Conservation (phyloP, 1,140 invertebrate species). For the Trinorchestia longiramus region DNA sequence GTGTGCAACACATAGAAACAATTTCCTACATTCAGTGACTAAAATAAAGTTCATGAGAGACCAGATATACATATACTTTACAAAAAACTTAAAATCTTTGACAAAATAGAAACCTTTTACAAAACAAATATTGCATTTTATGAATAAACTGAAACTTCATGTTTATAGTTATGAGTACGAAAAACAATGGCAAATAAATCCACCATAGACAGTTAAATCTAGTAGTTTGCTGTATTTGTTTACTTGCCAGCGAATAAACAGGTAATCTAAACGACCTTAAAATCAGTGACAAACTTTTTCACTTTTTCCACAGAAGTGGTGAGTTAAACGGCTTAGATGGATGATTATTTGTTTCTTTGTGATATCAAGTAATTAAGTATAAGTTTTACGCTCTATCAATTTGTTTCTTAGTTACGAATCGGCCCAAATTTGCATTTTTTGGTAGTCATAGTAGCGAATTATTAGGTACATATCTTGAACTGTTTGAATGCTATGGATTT, state of each 20-base stretch:
- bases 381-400: too few relatives aligned
- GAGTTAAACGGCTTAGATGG: neutral
- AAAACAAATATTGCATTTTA: neutral
- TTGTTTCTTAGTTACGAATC: too few relatives aligned
- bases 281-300: neutral
- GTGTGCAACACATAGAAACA: neutral
- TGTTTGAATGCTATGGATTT: too few relatives aligned
- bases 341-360: neutral
- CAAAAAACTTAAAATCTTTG: neutral
- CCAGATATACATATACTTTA: slow-evolving; percentile 27
- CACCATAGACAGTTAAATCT: neutral
- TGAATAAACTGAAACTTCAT: neutral
- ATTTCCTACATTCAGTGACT: slow-evolving; percentile 29
- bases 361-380: too few relatives aligned
- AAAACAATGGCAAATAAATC: neutral
- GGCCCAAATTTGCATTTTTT: too few relatives aligned
- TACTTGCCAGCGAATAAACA: neutral
- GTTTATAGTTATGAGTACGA: neutral
- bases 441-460: too few relatives aligned
- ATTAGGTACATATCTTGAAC: too few relatives aligned
- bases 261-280: neutral
- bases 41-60: neutral
- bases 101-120: slow-evolving; percentile 24
- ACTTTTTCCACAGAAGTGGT: neutral
- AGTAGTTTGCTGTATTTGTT: neutral